These are phyloP conservation scores for Brachyistius frenatus DNA, from an alignment of 2,113 vertebrate genomes.

Conservation along the genomic window DNA sequence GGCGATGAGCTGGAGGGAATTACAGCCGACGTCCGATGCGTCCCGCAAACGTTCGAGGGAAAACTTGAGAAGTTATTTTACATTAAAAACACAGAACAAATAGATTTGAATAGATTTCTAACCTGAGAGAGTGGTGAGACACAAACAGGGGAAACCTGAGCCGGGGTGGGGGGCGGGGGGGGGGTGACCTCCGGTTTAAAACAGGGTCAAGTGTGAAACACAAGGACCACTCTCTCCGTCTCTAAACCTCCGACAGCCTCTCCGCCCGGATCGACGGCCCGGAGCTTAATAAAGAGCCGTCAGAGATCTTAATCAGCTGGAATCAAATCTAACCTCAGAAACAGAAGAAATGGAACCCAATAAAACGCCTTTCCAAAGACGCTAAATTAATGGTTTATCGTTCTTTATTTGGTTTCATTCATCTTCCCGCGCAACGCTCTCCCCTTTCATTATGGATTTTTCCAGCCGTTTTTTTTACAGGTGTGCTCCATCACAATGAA, in stretches of 20 bases:
- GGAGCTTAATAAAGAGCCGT: conserved; percentile 49
- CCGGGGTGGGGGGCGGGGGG: not conserved
- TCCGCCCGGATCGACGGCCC: conserved; percentile 26
- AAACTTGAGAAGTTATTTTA: too few species aligned
- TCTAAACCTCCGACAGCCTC: not conserved
- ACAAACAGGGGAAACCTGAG: conserved; percentile 64
- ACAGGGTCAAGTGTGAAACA: conserved; percentile 81
- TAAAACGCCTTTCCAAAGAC: conserved; percentile 47
- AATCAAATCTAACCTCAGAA: conserved; percentile 69
- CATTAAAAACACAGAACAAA: too few species aligned
- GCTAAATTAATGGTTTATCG: conserved; percentile 55
- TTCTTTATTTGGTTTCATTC: conserved; percentile 52
- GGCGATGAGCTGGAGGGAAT: conserved; percentile 47
- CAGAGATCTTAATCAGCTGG: conserved; percentile 52
- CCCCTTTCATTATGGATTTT: conserved; percentile 50
- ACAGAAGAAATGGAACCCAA: conserved; percentile 54
- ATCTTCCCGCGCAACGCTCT: conserved; percentile 39
- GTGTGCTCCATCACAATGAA: conserved; percentile 54
- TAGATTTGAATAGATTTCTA: too few species aligned
- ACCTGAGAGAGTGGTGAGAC: not conserved
- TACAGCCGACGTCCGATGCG: conserved; percentile 33
- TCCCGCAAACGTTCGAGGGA: not conserved
- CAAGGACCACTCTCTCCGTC: conserved; percentile 54
- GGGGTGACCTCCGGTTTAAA: conserved; percentile 72
- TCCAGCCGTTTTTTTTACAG: conserved; percentile 31